Conservation (phyloP, 2,888 invertebrate species). For the Bhutanitis thaidina region DNA sequence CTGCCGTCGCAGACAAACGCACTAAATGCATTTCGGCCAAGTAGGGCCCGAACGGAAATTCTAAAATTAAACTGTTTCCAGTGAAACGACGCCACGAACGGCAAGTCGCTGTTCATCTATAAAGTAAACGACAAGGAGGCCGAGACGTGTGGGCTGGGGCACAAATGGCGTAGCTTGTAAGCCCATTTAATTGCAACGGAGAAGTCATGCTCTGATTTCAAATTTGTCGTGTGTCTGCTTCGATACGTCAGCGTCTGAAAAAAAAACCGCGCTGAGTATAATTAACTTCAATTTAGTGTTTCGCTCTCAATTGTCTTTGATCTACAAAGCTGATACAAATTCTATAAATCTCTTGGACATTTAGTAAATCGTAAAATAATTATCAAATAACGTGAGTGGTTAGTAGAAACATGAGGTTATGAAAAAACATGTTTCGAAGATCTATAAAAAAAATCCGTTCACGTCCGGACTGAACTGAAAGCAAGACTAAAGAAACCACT, state of each 20-base stretch:
- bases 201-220: constrained; percentile 48
- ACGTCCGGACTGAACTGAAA: constrained; percentile 5
- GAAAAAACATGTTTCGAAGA: too few relatives aligned
- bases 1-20: constrained; percentile 42
- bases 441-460: not conserved
- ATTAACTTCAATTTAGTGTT: too few relatives aligned
- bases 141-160: constrained; percentile 56
- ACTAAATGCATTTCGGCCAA: constrained; percentile 67
- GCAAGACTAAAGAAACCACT: constrained; percentile 24
- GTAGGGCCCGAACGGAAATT: constrained; percentile 73
- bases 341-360: too few relatives aligned
- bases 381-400: too few relatives aligned
- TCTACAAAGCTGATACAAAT: too few relatives aligned
- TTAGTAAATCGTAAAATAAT: too few relatives aligned
- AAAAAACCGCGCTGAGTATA: too few relatives aligned
- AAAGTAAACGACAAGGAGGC: constrained; percentile 54
- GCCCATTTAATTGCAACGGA: constrained; percentile 67
- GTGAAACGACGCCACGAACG: constrained; percentile 60
- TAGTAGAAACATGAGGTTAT: too few relatives aligned
- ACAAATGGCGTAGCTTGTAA: constrained; percentile 54
- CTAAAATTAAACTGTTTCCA: constrained; percentile 75
- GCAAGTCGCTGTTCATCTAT: constrained; percentile 50
- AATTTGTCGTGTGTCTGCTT: constrained; percentile 34
- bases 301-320: too few relatives aligned
- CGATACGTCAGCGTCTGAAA: not conserved